phyloP scores from a whole-genome alignment of 2,113 vertebrate species.

The human region DNA sequence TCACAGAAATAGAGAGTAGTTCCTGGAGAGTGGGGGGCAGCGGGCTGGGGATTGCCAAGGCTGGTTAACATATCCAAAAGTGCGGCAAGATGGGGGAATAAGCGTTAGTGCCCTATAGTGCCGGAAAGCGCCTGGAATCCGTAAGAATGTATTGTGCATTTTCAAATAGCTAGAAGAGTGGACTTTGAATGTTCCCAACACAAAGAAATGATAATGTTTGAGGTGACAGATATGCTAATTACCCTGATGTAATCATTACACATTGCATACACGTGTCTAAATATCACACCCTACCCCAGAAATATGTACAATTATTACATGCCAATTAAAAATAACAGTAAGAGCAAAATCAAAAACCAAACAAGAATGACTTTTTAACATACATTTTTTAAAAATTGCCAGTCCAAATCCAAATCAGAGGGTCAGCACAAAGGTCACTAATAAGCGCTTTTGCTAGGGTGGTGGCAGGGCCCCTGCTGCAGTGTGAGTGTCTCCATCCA shows the following conservation, averaged over 20 bases:
- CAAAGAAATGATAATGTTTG: not conserved
- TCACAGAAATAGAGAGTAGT: not conserved
- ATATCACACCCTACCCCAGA: not conserved
- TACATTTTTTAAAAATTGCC: not conserved
- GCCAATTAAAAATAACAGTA: not conserved
- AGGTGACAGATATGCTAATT: not conserved
- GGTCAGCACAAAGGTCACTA: too few relatives aligned
- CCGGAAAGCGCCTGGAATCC: not conserved
- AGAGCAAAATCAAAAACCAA: not conserved
- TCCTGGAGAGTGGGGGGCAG: not conserved
- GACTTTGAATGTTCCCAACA: not conserved
- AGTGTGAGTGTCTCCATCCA: too few relatives aligned
- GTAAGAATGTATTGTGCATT: too few relatives aligned
- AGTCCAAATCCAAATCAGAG: not conserved
- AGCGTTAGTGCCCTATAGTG: not conserved
- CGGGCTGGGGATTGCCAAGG: not conserved
- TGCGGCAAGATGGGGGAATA: not conserved
- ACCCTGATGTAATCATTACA: not conserved
- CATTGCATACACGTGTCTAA: not conserved
- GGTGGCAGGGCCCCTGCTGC: not conserved
- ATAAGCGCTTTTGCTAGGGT: not conserved
- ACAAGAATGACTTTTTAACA: not conserved
- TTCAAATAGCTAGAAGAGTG: not conserved
- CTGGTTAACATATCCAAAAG: accelerated
- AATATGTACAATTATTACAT: not conserved